Evolutionary conservation across 2,888 invertebrate genomes (phyloP), one percentile per base, ranked within the genome.

Genomic region (Parapristionchus giblindavisi): DNA sequence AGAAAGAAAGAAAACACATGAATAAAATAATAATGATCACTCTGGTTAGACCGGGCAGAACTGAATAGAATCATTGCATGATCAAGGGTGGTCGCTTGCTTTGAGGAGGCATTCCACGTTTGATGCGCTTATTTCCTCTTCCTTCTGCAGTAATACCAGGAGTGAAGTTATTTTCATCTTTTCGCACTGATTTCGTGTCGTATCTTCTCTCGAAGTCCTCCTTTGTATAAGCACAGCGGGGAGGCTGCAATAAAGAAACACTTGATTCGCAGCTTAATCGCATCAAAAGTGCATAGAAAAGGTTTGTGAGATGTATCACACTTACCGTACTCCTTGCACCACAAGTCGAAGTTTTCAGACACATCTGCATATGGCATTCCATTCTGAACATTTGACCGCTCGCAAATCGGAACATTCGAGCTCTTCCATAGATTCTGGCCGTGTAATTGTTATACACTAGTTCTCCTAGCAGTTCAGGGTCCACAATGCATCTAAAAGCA

Each of bases 231-330:
- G 83, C 79, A 60, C 83, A 83, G 73, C 81, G 81, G n/a, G 83
- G 83, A 24, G 83, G 81, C 83, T 83, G 56, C 54, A 80, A 75
- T n/a, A n/a, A n/a, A n/a, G n/a, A n/a, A n/a, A n/a, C n/a, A n/a
- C n/a, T n/a, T n/a, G n/a, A n/a, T n/a, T n/a, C n/a, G n/a, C n/a
- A n/a, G n/a, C n/a, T n/a, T n/a, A n/a, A n/a, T n/a, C n/a, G n/a
- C n/a, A n/a, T n/a, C n/a, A n/a, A n/a, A n/a, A n/a, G n/a, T n/a
- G n/a, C n/a, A n/a, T n/a, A n/a, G n/a, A n/a, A n/a, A n/a, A n/a
- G n/a, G n/a, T 17, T n/a, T 11, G 54, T 14, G 17, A 51, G 51
- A 51, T 51, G 24, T 51, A n/a, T 24, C 4, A 17, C 1, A 65
- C 51, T 38, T 29, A 71, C 70, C 36, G 70, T 71, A 56, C 32